Conservation (phyloP, 2,797 vertebrate genomes). For the Pyrocephalus nanus region DNA sequence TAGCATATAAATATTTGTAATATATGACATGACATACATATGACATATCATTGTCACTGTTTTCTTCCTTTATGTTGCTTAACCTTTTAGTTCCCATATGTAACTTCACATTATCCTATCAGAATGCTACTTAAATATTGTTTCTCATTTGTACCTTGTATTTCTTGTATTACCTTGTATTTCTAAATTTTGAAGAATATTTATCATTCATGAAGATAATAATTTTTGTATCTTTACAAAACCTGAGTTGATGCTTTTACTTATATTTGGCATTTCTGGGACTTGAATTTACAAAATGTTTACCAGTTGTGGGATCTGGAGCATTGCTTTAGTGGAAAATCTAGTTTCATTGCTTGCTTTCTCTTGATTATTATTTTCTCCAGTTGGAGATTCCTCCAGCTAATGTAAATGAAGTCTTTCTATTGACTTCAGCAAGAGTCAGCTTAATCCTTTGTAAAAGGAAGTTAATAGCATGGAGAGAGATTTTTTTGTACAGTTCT, state of each 20-base stretch:
- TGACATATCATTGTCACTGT: not conserved
- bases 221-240: not conserved
- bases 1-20: not conserved
- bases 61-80: conserved; percentile 1
- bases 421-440: not conserved
- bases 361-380: not conserved
- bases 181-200: not conserved
- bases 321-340: not conserved
- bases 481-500: not conserved
- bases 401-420: not conserved
- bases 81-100: not conserved
- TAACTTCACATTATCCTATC: not conserved
- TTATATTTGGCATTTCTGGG: not conserved
- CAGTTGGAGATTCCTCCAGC: not conserved
- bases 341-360: not conserved
- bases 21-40: not conserved
- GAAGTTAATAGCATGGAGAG: not conserved
- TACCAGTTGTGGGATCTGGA: not conserved
- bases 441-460: not conserved
- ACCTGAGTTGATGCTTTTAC: not conserved
- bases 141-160: not conserved
- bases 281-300: not conserved
- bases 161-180: not conserved
- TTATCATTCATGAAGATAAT: not conserved
- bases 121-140: not conserved